Percentiles rank a stretch among this genome's conserved stretches.
phyloP scores from a whole-genome alignment of 2,113 vertebrate species.

The Anhinga rufa region DNA sequence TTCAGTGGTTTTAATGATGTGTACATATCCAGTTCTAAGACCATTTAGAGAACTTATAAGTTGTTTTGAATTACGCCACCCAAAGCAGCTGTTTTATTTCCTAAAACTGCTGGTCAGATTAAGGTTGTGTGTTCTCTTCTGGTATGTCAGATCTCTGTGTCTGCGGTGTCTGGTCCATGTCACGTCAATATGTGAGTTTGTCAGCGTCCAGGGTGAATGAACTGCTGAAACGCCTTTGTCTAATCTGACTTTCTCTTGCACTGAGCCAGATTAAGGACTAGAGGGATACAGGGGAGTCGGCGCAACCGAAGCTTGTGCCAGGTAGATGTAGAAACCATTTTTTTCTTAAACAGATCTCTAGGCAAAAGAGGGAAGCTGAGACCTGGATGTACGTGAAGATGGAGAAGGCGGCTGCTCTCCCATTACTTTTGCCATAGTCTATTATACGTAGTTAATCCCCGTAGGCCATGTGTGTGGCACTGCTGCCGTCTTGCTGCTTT shows the following conservation, averaged over 20 bases:
- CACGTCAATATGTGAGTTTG: accelerated
- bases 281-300: not conserved
- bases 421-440: not conserved
- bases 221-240: not conserved
- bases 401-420: not conserved
- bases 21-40: not conserved
- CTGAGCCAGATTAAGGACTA: not conserved
- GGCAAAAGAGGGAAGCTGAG: not conserved
- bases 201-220: not conserved
- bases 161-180: not conserved
- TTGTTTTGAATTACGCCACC: not conserved
- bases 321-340: not conserved
- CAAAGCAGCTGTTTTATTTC: not conserved
- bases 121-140: not conserved
- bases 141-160: not conserved
- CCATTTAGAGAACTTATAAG: not conserved
- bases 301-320: too few species aligned
- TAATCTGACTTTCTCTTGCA: not conserved
- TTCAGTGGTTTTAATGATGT: not conserved
- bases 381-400: not conserved
- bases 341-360: not conserved
- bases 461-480: not conserved
- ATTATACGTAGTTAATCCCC: not conserved
- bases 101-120: not conserved
- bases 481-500: not conserved